A percentile compares a stretch with the other conserved stretches of the same genome.
phyloP scores from a whole-genome alignment of 2,113 vertebrate genomes.

The Acrocephalus arundinaceus region DNA sequence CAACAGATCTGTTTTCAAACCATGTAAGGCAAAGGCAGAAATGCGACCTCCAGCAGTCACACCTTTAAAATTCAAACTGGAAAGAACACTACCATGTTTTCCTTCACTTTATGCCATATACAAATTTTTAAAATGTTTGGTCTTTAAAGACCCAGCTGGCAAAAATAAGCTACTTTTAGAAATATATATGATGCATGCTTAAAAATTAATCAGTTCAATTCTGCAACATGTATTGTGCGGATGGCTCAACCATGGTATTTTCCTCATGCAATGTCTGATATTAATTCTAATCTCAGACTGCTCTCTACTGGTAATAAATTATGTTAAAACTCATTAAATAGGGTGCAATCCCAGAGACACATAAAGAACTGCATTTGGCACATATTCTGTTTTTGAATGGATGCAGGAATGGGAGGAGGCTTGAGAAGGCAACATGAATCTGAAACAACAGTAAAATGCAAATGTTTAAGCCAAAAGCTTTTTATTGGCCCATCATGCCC shows the following conservation, averaged over 20 bases:
- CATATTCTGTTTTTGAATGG: not conserved
- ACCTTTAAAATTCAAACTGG: not conserved
- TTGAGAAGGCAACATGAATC: not conserved
- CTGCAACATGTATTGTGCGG: constrained; percentile 1
- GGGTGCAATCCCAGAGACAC: not conserved
- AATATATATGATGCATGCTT: constrained; percentile 14
- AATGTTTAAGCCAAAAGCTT: not conserved
- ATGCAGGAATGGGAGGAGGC: not conserved
- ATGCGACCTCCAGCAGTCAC: not conserved
- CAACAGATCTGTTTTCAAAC: not conserved
- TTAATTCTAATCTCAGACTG: constrained; percentile 76
- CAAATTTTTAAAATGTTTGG: constrained; percentile 25
- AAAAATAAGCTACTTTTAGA: constrained; percentile 53
- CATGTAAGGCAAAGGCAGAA: not conserved
- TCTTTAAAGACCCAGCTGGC: constrained; percentile 29
- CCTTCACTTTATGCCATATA: constrained; percentile 24
- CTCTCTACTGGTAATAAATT: constrained; percentile 77
- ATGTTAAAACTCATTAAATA: constrained; percentile 59
- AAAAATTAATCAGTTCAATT: constrained; percentile 57
- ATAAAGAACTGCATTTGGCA: not conserved
- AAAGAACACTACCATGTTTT: not conserved
- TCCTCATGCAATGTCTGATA: constrained; percentile 18
- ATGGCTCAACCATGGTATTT: constrained; percentile 9
- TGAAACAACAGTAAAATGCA: not conserved
- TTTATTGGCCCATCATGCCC: not conserved